Percentiles rank a stretch among this genome's conserved stretches.
phyloP scores from a whole-genome alignment of 2,888 invertebrate genomes.

The Eretmocerus hayati region DNA sequence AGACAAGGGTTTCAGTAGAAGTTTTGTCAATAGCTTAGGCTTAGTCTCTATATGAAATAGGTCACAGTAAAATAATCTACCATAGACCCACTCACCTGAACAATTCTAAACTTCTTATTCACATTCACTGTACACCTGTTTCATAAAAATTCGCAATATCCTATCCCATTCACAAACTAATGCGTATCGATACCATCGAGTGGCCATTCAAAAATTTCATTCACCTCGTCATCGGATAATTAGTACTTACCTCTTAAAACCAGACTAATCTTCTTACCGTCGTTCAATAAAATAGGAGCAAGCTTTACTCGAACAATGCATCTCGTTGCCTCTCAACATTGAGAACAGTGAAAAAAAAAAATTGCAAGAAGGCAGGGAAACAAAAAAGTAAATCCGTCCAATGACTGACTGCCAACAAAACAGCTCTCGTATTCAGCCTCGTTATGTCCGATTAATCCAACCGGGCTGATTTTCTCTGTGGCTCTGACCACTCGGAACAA shows the following conservation, averaged over 20 bases:
- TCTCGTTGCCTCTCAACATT: not conserved
- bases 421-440: constrained; percentile 12
- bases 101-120: too few species aligned
- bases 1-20: too few species aligned
- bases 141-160: too few species aligned
- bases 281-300: constrained; percentile 19
- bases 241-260: constrained; percentile 23
- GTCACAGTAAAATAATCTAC: too few species aligned
- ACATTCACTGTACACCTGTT: too few species aligned
- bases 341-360: not conserved
- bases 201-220: constrained; percentile 4
- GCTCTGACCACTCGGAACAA: constrained; percentile 9
- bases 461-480: constrained; percentile 5
- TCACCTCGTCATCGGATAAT: constrained; percentile 15
- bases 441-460: constrained; percentile 23
- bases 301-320: constrained; percentile 15
- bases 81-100: too few species aligned
- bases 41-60: too few species aligned
- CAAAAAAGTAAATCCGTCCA: constrained; percentile 16
- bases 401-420: constrained; percentile 22
- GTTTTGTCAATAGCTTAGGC: too few species aligned
- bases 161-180: too few species aligned
- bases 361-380: constrained; percentile 7
- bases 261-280: constrained; percentile 21
- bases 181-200: too few species aligned